A percentile compares a stretch with the other conserved stretches of the same genome.
Conservation (phyloP, 2,113 vertebrate genomes). For the Sula dactylatra region DNA sequence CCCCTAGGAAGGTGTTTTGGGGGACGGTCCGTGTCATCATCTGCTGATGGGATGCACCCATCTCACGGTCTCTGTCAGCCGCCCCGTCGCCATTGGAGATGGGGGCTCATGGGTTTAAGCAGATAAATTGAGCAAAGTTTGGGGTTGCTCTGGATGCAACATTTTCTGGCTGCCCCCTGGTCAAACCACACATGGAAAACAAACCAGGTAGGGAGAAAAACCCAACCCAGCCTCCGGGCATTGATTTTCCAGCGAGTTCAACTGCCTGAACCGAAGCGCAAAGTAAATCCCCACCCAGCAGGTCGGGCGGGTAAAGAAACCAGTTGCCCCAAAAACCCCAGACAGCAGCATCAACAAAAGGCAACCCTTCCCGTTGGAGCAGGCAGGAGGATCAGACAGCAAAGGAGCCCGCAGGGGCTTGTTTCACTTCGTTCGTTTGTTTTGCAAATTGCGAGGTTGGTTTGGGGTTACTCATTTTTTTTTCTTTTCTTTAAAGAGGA, state of each 20-base stretch:
- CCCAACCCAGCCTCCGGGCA: conserved; percentile 26
- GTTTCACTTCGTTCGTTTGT: conserved; percentile 60
- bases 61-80: background rate
- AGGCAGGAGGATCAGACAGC: conserved; percentile 59
- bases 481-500: background rate
- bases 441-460: conserved; percentile 54
- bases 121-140: background rate
- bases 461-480: conserved; percentile 10
- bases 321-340: conserved; percentile 45
- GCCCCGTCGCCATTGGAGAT: background rate
- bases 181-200: conserved; percentile 24
- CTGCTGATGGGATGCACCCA: background rate
- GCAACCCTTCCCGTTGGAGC: conserved; percentile 38
- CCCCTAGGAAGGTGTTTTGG: background rate
- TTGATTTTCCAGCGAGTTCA: conserved; percentile 14
- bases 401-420: conserved; percentile 64
- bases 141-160: background rate
- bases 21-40: background rate
- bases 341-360: conserved; percentile 47
- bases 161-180: background rate
- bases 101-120: background rate
- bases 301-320: conserved; percentile 32
- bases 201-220: conserved; percentile 27
- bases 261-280: background rate
- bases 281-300: conserved; percentile 56